These are phyloP conservation scores for Rhabdomys pumilio DNA, from an alignment of 2,797 vertebrate species.

Conservation along the genomic window DNA sequence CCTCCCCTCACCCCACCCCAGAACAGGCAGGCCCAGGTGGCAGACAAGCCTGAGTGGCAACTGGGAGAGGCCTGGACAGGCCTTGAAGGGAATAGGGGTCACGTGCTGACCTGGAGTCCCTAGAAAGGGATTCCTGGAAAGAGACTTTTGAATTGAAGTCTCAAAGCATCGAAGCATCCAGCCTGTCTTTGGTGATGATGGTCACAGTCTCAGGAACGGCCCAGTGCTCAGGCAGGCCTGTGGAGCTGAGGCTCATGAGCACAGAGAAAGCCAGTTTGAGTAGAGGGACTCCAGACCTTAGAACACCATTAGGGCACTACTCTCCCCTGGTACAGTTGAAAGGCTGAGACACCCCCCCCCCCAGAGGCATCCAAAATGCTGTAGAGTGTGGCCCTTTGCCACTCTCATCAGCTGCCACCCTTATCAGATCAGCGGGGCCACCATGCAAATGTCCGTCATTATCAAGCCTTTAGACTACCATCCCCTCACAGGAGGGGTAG, in stretches of 20 bases:
- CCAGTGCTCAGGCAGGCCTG: neutral
- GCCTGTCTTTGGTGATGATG: neutral
- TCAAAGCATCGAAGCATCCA: neutral
- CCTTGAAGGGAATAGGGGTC: too few species aligned
- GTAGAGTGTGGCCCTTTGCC: neutral
- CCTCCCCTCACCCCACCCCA: neutral
- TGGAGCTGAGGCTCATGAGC: neutral
- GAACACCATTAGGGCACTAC: neutral
- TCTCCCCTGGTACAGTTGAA: neutral
- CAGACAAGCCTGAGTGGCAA: neutral
- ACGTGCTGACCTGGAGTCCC: neutral
- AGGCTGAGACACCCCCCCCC: neutral
- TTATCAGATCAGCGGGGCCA: neutral
- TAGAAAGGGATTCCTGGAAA: neutral
- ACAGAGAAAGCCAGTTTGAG: fast-evolving
- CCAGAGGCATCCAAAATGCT: neutral
- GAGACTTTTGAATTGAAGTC: neutral
- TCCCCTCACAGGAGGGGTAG: neutral
- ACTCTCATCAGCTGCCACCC: neutral
- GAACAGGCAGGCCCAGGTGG: neutral
- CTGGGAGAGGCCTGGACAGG: neutral
- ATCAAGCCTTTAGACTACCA: neutral
- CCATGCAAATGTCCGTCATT: neutral
- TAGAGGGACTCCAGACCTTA: too few species aligned
- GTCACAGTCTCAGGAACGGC: neutral